Percentiles rank a stretch among this genome's conserved stretches.
Conservation (phyloP, 2,113 vertebrate species). For the Paracanthobrama guichenoti region DNA sequence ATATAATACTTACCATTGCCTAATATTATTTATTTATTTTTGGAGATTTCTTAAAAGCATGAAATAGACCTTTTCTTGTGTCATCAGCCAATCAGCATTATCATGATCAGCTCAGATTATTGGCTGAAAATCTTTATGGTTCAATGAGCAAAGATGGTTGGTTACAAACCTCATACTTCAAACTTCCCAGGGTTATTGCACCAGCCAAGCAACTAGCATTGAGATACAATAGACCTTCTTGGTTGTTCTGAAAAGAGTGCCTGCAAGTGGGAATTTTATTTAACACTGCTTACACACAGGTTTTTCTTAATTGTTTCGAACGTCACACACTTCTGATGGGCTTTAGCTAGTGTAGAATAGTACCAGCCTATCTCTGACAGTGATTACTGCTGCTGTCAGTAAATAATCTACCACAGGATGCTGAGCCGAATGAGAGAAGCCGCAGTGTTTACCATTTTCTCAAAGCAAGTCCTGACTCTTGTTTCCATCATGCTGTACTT, state of each 20-base stretch:
- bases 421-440: constrained; percentile 56
- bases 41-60: not conserved
- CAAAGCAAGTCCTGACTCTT: constrained; percentile 57
- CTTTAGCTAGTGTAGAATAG: not conserved
- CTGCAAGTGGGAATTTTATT: not conserved
- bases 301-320: not conserved
- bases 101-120: not conserved
- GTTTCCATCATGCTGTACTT: constrained; percentile 70
- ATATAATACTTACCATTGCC: not conserved
- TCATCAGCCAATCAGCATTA: not conserved
- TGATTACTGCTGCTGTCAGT: constrained; percentile 37
- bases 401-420: constrained; percentile 14
- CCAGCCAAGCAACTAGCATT: not conserved
- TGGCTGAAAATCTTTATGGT: not conserved
- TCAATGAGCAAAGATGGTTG: not conserved
- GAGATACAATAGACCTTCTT: not conserved
- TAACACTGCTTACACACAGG: no score
- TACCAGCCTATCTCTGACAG: not conserved
- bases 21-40: no score
- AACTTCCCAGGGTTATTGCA: not conserved
- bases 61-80: not conserved
- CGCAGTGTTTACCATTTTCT: constrained; percentile 64
- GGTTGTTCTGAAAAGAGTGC: not conserved
- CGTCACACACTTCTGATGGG: not conserved
- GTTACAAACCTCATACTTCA: not conserved